Conservation (phyloP, 2,113 vertebrate genomes). For the Dunckerocampus dactyliophorus region DNA sequence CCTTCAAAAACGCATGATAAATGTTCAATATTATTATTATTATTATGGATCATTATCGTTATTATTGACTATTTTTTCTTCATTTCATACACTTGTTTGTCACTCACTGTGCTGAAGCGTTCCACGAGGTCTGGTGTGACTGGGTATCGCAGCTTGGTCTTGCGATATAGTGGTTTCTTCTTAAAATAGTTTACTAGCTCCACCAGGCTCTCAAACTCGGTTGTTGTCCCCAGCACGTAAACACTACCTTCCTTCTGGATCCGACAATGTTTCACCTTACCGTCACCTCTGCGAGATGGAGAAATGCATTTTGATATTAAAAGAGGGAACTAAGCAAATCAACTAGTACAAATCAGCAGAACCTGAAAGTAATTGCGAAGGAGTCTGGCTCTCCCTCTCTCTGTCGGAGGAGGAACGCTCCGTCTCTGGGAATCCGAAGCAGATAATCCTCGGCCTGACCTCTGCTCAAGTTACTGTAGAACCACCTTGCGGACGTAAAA, state of each 20-base stretch:
- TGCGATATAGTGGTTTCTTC: constrained; percentile 89
- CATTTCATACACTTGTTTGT: background rate
- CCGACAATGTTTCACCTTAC: constrained; percentile 93
- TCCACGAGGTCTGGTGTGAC: constrained; percentile 87
- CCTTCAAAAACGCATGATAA: too few species aligned
- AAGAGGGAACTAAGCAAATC: background rate
- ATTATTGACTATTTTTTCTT: background rate
- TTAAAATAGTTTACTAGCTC: constrained; percentile 89
- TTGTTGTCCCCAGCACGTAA: constrained; percentile 87
- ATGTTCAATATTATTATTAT: too few species aligned
- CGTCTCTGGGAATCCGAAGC: constrained; percentile 89
- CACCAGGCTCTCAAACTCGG: constrained; percentile 91
- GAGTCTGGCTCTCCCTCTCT: constrained; percentile 81
- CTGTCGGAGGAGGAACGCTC: constrained; percentile 92
- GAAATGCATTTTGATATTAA: background rate
- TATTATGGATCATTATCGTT: too few species aligned
- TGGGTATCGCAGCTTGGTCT: constrained; percentile 91
- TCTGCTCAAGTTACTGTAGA: constrained; percentile 88
- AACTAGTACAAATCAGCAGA: background rate
- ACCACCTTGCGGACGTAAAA: constrained; percentile 78
- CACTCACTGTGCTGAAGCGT: constrained; percentile 82
- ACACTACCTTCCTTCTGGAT: constrained; percentile 85
- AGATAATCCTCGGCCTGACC: constrained; percentile 95
- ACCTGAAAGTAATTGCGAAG: constrained; percentile 97
- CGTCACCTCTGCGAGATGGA: constrained; percentile 78